Evolutionary conservation across 2,113 vertebrate species (phyloP).

Genomic region (Erythrocercus mccallii): DNA sequence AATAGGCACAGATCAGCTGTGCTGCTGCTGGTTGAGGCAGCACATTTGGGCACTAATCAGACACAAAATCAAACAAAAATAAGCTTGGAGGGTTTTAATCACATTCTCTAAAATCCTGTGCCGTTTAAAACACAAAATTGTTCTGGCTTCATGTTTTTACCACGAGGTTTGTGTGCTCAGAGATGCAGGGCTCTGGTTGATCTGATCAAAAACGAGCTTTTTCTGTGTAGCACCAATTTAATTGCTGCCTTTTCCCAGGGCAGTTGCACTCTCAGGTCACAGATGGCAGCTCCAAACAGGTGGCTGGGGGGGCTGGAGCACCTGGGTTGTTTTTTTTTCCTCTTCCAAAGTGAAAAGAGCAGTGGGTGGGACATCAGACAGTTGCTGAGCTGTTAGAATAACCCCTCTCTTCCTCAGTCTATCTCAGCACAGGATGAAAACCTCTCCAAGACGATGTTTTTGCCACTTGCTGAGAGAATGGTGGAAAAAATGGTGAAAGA

Average conservation of each 20-base stretch:
- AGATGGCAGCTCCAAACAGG: neutral
- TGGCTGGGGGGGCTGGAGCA: neutral
- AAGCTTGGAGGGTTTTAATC: neutral
- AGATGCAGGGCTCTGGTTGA: neutral
- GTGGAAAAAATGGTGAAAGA: conserved; percentile 99
- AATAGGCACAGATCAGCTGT: neutral
- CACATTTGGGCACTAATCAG: neutral
- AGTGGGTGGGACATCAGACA: neutral
- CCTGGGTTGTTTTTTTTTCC: neutral
- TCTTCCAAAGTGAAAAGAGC: neutral
- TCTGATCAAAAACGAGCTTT: neutral
- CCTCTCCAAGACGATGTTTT: conserved; percentile 96
- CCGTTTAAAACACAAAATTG: neutral
- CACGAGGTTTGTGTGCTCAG: neutral
- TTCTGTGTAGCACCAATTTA: neutral
- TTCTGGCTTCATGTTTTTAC: neutral
- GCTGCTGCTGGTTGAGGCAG: neutral
- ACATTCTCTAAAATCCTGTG: neutral
- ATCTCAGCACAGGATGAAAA: conserved; percentile 97
- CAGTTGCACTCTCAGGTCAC: neutral
- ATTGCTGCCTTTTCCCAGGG: neutral
- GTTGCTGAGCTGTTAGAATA: neutral
- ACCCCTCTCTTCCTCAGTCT: conserved; percentile 77
- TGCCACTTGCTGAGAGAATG: conserved; percentile 97
- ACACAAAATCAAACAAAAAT: neutral